Evolutionary conservation across 2,797 vertebrate genomes (phyloP), one percentile per base, ranked within the genome.

Genomic region (Lutjanus argentimaculatus): DNA sequence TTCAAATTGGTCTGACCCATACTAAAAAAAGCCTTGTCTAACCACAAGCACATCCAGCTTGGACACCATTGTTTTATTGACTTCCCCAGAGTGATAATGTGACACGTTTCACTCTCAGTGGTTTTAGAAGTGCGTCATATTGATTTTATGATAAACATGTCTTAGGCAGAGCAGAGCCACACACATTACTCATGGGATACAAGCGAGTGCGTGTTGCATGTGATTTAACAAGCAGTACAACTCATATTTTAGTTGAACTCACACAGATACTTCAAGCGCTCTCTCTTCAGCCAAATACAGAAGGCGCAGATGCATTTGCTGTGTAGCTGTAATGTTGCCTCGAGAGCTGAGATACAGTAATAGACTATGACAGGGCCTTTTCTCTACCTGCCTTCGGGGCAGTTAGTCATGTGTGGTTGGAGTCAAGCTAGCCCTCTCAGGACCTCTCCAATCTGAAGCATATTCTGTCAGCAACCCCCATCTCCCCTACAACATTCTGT

Each of bases 321-420:
- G 80, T 84, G 89, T 80, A 83, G 89, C 82, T 80, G 82, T 82
- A 86, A 88, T 75, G 84, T 88, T 90, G 87, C 92, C 93, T 74
- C 45, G 46, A 91, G 89, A 93, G 86, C 85, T 40, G 75, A 84
- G 87, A 85, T 90, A 86, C 85, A 91, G 88, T 96, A 95, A 96
- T 94, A 76, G 85, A 82, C 87, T 85, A 87, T 95, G 95, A 96
- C 95, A 95, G 91, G 93, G 90, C 93, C 90, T 88, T 94, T 93
- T 93, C 92, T 89, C 89, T 89, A 92, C 88, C 92, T 89, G 91
- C 92, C 94, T 87, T 79, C 72, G 12, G 89, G 93, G 91, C 86
- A 88, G 72, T 92, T 93, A 94, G 90, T 93, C 92, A 93, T 90
- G 85, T 93, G 88, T 79, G 90, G 88, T 90, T 90, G 85, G 83